Conservation (phyloP, 1,140 invertebrate species). For the Orius laevigatus region DNA sequence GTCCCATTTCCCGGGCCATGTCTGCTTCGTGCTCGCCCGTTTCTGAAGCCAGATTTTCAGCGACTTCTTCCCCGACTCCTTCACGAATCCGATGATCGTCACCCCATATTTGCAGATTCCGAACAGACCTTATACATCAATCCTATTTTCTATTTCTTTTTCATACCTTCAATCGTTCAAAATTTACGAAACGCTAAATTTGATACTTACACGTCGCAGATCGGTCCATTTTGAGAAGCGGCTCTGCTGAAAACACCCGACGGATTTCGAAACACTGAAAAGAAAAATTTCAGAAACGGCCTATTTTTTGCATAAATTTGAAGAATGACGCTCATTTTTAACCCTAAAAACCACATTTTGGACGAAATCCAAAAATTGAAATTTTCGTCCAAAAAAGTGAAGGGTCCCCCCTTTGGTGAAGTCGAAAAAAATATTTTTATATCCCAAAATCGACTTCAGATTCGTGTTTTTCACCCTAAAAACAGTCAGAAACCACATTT, state of each 20-base stretch:
- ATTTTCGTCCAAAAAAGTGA: too few species aligned
- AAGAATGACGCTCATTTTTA: not conserved
- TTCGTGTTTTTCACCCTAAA: too few species aligned
- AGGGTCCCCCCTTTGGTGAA: too few species aligned
- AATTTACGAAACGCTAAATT: not conserved
- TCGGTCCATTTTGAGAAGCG: constrained; percentile 77
- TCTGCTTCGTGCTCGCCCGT: constrained; percentile 76
- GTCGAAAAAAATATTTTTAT: too few species aligned
- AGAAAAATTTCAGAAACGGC: constrained; percentile 11
- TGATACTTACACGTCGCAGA: constrained; percentile 62
- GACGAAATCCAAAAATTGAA: too few species aligned
- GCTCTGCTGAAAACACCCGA: constrained; percentile 45
- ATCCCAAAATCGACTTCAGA: too few species aligned
- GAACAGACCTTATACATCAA: constrained; percentile 47
- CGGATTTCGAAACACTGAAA: constrained; percentile 71
- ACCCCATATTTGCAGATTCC: constrained; percentile 86
- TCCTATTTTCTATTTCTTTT: too few species aligned
- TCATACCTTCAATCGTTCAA: not conserved
- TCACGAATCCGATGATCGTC: constrained; percentile 84
- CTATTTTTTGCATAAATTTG: too few species aligned
- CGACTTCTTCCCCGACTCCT: constrained; percentile 55
- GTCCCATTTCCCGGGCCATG: constrained; percentile 88
- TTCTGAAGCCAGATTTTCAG: constrained; percentile 86
- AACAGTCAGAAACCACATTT: too few species aligned
- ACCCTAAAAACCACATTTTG: too few species aligned